Conservation (phyloP, 2,888 invertebrate genomes). For the Argynnis bischoffii region DNA sequence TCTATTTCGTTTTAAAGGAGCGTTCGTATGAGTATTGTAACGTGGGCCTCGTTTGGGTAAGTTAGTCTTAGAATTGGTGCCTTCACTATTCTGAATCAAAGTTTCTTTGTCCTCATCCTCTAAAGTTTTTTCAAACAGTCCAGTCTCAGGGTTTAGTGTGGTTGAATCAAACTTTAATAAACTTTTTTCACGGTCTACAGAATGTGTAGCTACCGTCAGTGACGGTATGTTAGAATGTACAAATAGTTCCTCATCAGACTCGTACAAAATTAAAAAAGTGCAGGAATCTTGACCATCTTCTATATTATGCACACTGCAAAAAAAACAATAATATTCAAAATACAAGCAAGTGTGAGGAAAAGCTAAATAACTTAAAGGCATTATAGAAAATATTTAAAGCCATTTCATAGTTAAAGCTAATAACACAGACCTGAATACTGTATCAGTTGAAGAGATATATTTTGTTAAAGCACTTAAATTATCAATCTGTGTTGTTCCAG, state of each 20-base stretch:
- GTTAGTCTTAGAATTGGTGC: neutral
- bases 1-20: neutral
- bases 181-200: no score
- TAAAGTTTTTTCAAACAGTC: neutral
- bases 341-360: neutral
- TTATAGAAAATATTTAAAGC: neutral
- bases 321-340: neutral
- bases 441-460: neutral
- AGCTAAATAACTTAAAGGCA: neutral
- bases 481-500: neutral
- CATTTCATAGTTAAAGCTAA: neutral
- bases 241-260: neutral
- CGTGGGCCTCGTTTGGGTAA: neutral
- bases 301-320: neutral
- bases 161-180: neutral
- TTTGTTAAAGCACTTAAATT: neutral
- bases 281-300: neutral
- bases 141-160: neutral
- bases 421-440: neutral
- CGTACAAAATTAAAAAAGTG: constrained; percentile 1
- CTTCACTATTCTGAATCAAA: neutral
- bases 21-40: neutral
- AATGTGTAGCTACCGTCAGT: neutral
- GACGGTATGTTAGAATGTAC: neutral
- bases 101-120: neutral